Conservation (phyloP, 2,888 invertebrate genomes). For the Plagodis pulveraria region DNA sequence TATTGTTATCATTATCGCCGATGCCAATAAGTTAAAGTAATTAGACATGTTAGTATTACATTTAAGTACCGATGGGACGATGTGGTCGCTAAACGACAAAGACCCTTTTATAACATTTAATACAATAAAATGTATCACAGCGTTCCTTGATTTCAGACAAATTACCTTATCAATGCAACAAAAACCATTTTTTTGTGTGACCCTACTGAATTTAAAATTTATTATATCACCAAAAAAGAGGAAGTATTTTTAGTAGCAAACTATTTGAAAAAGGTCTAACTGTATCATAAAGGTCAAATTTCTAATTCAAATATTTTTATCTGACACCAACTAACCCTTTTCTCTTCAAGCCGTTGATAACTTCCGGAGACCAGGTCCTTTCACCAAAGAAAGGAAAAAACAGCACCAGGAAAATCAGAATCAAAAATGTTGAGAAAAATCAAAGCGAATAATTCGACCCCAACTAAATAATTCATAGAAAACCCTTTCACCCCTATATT, state of each 20-base stretch:
- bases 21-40: no score
- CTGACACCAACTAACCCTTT: slow-evolving; percentile 2
- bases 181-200: no score
- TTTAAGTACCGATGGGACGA: no score
- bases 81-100: no score
- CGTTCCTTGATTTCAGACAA: no score
- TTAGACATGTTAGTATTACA: no score
- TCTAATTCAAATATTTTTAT: not conserved
- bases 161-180: no score
- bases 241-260: not conserved
- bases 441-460: slow-evolving; percentile 22
- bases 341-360: slow-evolving; percentile 6
- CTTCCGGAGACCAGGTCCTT: not conserved
- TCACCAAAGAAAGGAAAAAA: not conserved
- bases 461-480: slow-evolving; percentile 36
- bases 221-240: not conserved
- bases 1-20: no score
- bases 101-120: no score
- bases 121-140: no score
- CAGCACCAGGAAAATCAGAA: slow-evolving; percentile 11
- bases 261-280: not conserved
- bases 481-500: slow-evolving; percentile 23
- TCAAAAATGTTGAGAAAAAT: slow-evolving; percentile 28
- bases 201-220: no score
- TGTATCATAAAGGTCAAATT: not conserved